Base-by-base conservation (phyloP, 2,888 invertebrate genomes). In the Tethea ocularis region DNA sequence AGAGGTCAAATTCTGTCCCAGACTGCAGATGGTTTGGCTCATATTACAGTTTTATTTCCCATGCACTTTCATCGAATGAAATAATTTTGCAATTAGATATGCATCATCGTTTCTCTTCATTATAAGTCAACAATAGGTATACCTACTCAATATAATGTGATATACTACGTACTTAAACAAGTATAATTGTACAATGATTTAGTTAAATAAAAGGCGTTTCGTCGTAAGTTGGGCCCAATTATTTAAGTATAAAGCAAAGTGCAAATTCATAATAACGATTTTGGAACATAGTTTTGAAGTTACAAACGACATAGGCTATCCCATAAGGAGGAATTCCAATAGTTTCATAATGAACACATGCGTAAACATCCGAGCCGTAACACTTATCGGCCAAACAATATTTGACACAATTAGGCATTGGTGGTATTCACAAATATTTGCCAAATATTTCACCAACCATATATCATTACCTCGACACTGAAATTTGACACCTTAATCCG, bases 341-440 rank as follows among this genome's bases (percentile, higher is more conserved):
- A 20, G 15, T 46, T 8, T 46, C 17, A 46, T 46, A 46, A 17
- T 20, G 46, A 46, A 20, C 20, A 46, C 46, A 46, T 46, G 46
- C 46, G 46, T 46, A 46, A 46, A 56, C 56, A 36, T 41, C 24
- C n/a, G 17, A 46, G 17, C 20, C 8, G 20, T 10, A 7, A 41
- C 41, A 41, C 41, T 41, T 46, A 46, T 46, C 46, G 46, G 17
- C 46, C 46, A 46, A n/a, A n/a, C n/a, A n/a, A 46, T 46, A 46
- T 46, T 20, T 46, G 46, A 46, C 46, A 20, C 17, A 46, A 46
- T 46, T 46, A 46, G 17, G 10, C 46, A 46, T 46, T 2, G 10
- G 20, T 2, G 10, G 20, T 20, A 46, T 46, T 10, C 46, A 17
- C 46, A 46, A 46, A 10, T 46, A 46, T 46, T 17, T 46, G 46